Conservation (phyloP, 1,140 invertebrate genomes). For the Lordiphosa clarofinis region DNA sequence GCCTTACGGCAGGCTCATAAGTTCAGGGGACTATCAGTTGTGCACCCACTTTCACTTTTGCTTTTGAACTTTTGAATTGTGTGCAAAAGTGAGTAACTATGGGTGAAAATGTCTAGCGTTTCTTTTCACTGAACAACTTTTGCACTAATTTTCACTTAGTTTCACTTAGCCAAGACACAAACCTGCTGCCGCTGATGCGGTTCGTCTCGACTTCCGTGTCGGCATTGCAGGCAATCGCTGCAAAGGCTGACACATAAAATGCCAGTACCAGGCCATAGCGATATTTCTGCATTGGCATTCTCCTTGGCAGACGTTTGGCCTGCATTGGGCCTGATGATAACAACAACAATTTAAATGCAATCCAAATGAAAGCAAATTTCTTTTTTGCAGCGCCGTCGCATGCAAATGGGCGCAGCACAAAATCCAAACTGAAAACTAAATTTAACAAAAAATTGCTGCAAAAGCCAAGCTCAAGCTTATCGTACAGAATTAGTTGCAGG, state of each 20-base stretch:
- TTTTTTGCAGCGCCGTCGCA: slow-evolving; percentile 20
- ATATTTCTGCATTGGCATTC: slow-evolving; percentile 19
- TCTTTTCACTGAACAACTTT: too few relatives aligned
- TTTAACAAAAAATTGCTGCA: slow-evolving; percentile 31
- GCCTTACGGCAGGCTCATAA: too few relatives aligned
- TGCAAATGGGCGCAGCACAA: slow-evolving; percentile 45
- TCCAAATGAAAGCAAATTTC: slow-evolving; percentile 3
- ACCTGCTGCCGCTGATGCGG: slow-evolving; percentile 32
- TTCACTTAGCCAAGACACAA: slow-evolving; percentile 18
- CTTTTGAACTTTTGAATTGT: too few relatives aligned
- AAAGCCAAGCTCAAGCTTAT: slow-evolving; percentile 33
- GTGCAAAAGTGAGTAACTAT: too few relatives aligned
- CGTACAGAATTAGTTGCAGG: slow-evolving; percentile 18
- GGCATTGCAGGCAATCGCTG: slow-evolving; percentile 30
- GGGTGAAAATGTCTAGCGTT: too few relatives aligned
- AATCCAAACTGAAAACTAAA: slow-evolving; percentile 48
- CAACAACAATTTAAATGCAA: not conserved
- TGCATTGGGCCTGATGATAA: slow-evolving; percentile 2
- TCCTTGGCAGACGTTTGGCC: slow-evolving; percentile 9
- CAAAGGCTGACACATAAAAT: slow-evolving; percentile 20
- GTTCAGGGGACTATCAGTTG: too few relatives aligned
- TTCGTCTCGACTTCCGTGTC: slow-evolving; percentile 12
- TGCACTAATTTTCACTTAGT: not conserved
- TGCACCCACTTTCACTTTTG: too few relatives aligned
- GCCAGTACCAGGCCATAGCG: slow-evolving; percentile 8